Evolutionary conservation across 2,113 vertebrate genomes (phyloP).

Genomic region (Elaphurus davidianus): DNA sequence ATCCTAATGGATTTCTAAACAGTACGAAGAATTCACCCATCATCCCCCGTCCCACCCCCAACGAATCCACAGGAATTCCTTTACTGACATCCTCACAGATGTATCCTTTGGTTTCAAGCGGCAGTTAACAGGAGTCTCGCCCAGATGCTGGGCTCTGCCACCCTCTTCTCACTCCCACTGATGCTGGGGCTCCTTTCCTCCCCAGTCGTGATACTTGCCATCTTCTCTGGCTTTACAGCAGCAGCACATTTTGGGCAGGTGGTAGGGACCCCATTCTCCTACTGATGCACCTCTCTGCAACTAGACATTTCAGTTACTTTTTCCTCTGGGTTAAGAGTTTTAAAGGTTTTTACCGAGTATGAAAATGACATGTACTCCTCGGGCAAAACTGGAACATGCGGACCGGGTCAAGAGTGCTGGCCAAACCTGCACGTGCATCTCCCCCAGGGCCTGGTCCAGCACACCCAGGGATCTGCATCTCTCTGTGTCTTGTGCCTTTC

Average conservation of each 20-base stretch:
- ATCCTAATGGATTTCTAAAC: neutral
- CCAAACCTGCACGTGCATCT: neutral
- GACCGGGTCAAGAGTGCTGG: neutral
- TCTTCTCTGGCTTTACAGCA: neutral
- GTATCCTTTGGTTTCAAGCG: rapidly evolving
- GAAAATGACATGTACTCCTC: neutral
- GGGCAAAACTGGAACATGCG: neutral
- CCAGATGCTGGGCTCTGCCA: neutral
- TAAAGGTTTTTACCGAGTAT: neutral
- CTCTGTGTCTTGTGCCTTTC: neutral
- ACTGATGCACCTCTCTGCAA: neutral
- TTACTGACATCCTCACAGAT: neutral
- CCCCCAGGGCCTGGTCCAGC: too few relatives aligned
- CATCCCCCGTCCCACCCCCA: neutral
- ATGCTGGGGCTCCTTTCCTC: neutral
- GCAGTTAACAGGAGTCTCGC: neutral
- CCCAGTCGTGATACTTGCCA: neutral
- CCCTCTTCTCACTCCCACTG: neutral
- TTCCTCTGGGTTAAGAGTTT: neutral
- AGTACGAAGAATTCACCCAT: neutral
- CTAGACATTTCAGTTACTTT: neutral
- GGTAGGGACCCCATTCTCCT: neutral
- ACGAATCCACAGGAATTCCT: neutral
- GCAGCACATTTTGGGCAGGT: too few relatives aligned
- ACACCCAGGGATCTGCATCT: neutral